These are phyloP conservation scores for Mustelus asterias DNA, from an alignment of 2,113 vertebrate species.

Conservation along the genomic window DNA sequence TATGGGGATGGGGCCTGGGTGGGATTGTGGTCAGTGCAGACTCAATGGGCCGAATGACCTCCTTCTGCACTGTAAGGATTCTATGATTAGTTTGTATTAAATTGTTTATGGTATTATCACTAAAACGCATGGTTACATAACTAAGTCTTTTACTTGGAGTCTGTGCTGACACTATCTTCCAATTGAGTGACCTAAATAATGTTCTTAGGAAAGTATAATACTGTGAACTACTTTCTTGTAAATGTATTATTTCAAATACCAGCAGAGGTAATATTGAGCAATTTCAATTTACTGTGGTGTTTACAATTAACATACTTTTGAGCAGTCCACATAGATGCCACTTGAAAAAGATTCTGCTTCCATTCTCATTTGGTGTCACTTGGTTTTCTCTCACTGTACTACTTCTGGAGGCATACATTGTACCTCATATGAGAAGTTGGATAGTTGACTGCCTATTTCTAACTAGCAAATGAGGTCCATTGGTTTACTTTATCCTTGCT, in stretches of 20 bases:
- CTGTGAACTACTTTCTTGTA: background rate
- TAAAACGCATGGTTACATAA: background rate
- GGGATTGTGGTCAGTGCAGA: too few relatives aligned
- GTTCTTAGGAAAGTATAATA: background rate
- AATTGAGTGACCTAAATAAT: background rate
- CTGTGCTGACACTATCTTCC: background rate
- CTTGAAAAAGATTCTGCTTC: background rate
- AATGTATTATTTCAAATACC: background rate
- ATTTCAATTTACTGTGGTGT: background rate
- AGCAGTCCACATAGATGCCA: background rate
- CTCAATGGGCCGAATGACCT: too few relatives aligned
- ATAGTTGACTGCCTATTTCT: too few relatives aligned
- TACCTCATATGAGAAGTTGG: background rate
- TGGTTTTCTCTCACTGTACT: background rate
- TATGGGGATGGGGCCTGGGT: too few relatives aligned
- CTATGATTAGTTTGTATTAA: background rate
- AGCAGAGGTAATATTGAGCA: background rate
- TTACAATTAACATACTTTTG: background rate
- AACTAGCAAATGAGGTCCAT: background rate
- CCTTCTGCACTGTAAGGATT: too few relatives aligned
- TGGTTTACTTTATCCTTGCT: too few relatives aligned
- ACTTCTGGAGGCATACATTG: background rate
- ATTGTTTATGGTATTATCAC: background rate
- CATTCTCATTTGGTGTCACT: background rate
- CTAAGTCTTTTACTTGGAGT: background rate